Evolutionary conservation across 2,113 vertebrate species (phyloP), one percentile per base, ranked within the genome.

Genomic region (Cyanistes caeruleus): DNA sequence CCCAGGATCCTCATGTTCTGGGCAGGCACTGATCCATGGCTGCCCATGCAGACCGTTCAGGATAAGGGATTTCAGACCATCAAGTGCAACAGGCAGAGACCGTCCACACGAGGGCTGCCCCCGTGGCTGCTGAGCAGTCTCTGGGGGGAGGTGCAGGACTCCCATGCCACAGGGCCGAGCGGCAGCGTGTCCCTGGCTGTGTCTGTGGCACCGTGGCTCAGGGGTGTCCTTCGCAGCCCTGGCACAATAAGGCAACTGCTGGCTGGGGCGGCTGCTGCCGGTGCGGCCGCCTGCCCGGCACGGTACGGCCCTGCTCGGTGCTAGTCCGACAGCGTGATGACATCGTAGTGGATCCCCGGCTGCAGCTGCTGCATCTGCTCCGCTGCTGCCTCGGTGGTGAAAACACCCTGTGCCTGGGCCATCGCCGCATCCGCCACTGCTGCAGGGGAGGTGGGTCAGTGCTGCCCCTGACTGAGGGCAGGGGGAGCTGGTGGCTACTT

Each of bases 321-420:
- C 95, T 98, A 99, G 39, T 99, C 98, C 0, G 98, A 94, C 97
- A 99, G 98, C 5, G 99, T 98, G 93, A 99, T 99, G 96, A 99
- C 98, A 1, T 99, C 99, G 11, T 99, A 99, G 81, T 99, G 99
- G 95, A 99, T 98, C 69, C 98, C 99, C 56, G 99, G 98, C 95
- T 99, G 99, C 97, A 99, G 98, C 96, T 99, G 98, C 87, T 99
- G 99, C 75, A 99, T 97, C 96, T 99, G 99, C 85, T 99, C 99
- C 0, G 98, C 98, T 3, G 98, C 98, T 1, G 98, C 97, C 87
- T 99, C 99, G 1, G 99, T 25, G 0, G 96, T 90, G 82, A 99
- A 99, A 18, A 99, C 95, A 0, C 98, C 98, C 96, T 99, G 99
- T 0, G 98, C 98, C 96, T 99, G 99, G 7, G 98, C 98, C 98